phyloP scores from a whole-genome alignment of 2,797 vertebrate genomes.

The Decapterus maruadsi region DNA sequence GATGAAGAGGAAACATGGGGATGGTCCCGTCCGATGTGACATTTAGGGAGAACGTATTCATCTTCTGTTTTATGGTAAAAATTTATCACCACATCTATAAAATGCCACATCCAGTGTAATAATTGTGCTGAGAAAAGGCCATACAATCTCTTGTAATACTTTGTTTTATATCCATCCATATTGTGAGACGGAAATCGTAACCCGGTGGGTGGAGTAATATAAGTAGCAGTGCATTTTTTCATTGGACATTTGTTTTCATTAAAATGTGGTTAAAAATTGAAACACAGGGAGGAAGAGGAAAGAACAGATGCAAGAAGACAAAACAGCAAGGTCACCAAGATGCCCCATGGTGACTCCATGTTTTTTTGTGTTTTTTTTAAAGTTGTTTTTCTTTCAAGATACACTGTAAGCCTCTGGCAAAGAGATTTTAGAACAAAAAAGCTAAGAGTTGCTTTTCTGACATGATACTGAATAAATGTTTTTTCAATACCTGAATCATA shows the following conservation, averaged over 20 bases:
- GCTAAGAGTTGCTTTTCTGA: constrained; percentile 2
- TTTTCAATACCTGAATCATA: not conserved
- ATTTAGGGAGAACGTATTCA: constrained; percentile 46
- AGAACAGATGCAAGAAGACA: not conserved
- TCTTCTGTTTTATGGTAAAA: constrained; percentile 34
- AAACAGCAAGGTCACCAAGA: not conserved
- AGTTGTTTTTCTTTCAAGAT: not conserved
- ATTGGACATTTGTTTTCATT: not conserved
- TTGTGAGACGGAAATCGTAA: constrained; percentile 4
- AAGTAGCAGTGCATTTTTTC: not conserved
- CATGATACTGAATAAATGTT: not conserved
- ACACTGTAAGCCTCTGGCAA: not conserved
- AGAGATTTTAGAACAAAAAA: no score
- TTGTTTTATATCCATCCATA: constrained; percentile 28
- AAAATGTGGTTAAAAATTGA: not conserved
- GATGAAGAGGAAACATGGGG: constrained; percentile 12
- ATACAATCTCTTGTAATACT: constrained; percentile 12
- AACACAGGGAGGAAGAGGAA: not conserved
- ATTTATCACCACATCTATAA: constrained; percentile 29
- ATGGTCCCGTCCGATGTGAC: constrained; percentile 37
- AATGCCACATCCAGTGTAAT: constrained; percentile 43
- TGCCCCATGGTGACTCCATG: constrained; percentile 10
- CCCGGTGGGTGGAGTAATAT: not conserved
- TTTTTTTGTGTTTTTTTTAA: not conserved
- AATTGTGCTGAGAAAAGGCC: constrained; percentile 36